These are phyloP conservation scores for Paralichthys olivaceus DNA, from an alignment of 2,113 vertebrate species.

Conservation along the genomic window DNA sequence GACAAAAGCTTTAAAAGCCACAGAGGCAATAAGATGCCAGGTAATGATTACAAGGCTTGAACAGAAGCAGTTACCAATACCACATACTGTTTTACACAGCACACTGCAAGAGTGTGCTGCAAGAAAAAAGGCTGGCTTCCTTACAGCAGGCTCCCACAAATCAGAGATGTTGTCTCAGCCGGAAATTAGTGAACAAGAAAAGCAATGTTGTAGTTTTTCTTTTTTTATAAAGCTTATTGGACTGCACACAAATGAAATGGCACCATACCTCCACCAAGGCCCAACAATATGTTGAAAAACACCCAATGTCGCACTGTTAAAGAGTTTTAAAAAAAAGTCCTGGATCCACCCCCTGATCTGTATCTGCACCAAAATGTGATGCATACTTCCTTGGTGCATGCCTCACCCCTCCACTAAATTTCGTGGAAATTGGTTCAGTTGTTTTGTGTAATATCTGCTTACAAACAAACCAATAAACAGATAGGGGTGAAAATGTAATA, in stretches of 20 bases:
- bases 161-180: slow-evolving; percentile 27
- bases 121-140: slow-evolving; percentile 42
- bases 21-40: slow-evolving; percentile 83
- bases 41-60: slow-evolving; percentile 84
- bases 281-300: no score
- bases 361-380: no score
- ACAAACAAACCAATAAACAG: no score
- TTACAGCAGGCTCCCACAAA: slow-evolving; percentile 32
- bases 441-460: no score
- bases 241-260: not conserved
- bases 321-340: no score
- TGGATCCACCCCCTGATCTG: no score
- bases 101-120: slow-evolving; percentile 39
- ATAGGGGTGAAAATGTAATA: no score
- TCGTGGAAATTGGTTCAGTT: not conserved
- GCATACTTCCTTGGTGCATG: no score
- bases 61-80: slow-evolving; percentile 79
- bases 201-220: not conserved
- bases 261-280: no score
- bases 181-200: slow-evolving; percentile 19
- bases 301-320: no score
- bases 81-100: slow-evolving; percentile 79
- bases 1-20: slow-evolving; percentile 77
- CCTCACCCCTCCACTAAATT: no score
- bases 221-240: not conserved